Conservation (phyloP, 2,888 invertebrate species). For the Diploptera punctata region DNA sequence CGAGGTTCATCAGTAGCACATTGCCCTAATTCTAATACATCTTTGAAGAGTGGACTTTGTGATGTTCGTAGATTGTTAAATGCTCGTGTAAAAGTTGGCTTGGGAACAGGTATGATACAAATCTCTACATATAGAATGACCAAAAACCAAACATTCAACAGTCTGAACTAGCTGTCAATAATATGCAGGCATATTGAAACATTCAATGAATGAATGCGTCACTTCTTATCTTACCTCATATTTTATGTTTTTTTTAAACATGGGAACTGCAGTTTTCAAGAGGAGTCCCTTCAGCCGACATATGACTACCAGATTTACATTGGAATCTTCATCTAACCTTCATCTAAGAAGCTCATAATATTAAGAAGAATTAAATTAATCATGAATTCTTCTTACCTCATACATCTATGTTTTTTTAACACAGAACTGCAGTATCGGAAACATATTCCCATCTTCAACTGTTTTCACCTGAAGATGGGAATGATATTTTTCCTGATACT, state of each 20-base stretch:
- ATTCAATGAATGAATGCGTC: too few species aligned
- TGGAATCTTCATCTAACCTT: neutral
- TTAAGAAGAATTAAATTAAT: neutral
- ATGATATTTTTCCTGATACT: too few species aligned
- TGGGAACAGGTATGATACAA: constrained; percentile 93
- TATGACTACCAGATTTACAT: neutral
- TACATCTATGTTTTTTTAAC: too few species aligned
- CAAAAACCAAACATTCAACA: neutral
- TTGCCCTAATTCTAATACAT: constrained; percentile 87
- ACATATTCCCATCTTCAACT: too few species aligned
- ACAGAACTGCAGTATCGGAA: too few species aligned
- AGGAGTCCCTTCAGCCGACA: neutral
- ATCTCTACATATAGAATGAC: constrained; percentile 16
- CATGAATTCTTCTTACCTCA: too few species aligned
- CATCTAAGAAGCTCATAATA: neutral
- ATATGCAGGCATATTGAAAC: too few species aligned
- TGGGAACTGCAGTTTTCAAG: too few species aligned
- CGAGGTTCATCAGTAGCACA: constrained; percentile 77
- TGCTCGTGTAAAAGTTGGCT: constrained; percentile 74
- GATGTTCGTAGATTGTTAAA: constrained; percentile 71
- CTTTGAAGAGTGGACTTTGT: constrained; percentile 81
- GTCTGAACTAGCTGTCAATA: too few species aligned
- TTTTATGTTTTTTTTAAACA: too few species aligned
- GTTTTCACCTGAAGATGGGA: too few species aligned
- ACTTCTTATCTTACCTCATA: too few species aligned